Conservation (phyloP, 2,797 vertebrate genomes). For the Vipera ursinii region DNA sequence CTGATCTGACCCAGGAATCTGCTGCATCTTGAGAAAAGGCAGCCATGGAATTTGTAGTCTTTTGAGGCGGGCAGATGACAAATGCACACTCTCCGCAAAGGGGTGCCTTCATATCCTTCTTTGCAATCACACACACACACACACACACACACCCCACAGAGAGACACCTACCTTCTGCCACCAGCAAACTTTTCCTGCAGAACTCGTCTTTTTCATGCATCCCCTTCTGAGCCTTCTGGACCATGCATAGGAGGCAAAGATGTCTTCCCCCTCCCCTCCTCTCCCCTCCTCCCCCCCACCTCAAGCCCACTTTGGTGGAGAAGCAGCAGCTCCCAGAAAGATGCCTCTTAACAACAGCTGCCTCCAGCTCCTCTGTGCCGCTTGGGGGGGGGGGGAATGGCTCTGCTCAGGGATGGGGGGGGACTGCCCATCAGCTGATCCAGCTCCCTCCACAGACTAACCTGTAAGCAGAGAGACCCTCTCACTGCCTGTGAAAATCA, state of each 20-base stretch:
- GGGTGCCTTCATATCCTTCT: background rate
- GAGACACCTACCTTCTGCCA: background rate
- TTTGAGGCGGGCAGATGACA: background rate
- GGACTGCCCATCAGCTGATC: constrained; percentile 18
- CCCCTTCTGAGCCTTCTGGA: background rate
- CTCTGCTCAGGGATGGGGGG: constrained; percentile 34
- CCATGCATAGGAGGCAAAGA: background rate
- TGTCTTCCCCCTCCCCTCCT: background rate
- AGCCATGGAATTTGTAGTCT: background rate
- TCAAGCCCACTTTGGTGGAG: background rate
- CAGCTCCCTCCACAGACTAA: background rate
- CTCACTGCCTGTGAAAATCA: background rate
- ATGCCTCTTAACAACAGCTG: background rate
- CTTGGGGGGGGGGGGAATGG: background rate
- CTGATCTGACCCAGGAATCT: background rate
- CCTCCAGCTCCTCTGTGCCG: background rate
- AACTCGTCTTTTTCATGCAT: background rate
- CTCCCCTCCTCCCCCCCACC: background rate
- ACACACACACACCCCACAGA: background rate
- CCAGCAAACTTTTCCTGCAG: constrained; percentile 7
- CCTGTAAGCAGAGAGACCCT: constrained; percentile 16
- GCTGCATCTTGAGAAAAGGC: background rate
- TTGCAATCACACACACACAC: background rate
- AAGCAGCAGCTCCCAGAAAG: background rate
- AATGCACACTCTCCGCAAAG: background rate